Base-by-base conservation (phyloP, 2,888 invertebrate species). In the Eutolmus rufibarbis region DNA sequence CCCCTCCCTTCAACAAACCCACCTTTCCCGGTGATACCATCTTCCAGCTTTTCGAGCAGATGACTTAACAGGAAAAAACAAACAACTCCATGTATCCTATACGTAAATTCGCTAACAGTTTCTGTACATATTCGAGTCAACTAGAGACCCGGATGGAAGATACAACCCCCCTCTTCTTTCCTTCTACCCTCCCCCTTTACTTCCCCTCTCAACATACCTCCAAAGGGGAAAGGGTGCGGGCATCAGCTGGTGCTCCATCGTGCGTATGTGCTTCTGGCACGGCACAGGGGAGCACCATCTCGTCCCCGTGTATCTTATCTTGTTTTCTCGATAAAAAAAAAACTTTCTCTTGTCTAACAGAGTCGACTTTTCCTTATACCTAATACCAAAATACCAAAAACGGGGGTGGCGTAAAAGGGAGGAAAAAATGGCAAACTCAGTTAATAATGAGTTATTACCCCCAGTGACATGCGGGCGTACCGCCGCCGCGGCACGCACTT, bases 361-460 rank as follows among this genome's bases (percentile, higher is more conserved):
- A 40, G 51, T 79, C 31, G 79, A 51, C 31, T 5, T 46, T 46
- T 46, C 43, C 46, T 34, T 34, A 34, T 34, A 34, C 34, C 34
- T 7, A 7, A 2, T 31, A 31, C 31, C 31, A 31, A 31, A 31
- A 34, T 79, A 46, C 40, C 40, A n/a, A 19, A 40, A 46, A 9
- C 43, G 28, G 23, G 16, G 76, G 5, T 5, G 76, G 76, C 37
- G 5, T 31, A 12, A 40, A 12, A 40, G 12, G 19, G n/a, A 46
- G 7, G 8, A 34, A 82, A 57, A 82, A 51, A 82, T 56, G 31
- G 56, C 51, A 57, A 82, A 57, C 82, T 57, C 34, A 51, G 82
- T 82, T 82, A 51, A 82, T 82, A 82, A 82, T 82, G 82, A 82
- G 82, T 82, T 82, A 82, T 82, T 82, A 82, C 82, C 57, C 82